Evolutionary conservation across 1,140 invertebrate species (phyloP), one percentile per base, ranked within the genome.

Genomic region (Periplaneta americana): DNA sequence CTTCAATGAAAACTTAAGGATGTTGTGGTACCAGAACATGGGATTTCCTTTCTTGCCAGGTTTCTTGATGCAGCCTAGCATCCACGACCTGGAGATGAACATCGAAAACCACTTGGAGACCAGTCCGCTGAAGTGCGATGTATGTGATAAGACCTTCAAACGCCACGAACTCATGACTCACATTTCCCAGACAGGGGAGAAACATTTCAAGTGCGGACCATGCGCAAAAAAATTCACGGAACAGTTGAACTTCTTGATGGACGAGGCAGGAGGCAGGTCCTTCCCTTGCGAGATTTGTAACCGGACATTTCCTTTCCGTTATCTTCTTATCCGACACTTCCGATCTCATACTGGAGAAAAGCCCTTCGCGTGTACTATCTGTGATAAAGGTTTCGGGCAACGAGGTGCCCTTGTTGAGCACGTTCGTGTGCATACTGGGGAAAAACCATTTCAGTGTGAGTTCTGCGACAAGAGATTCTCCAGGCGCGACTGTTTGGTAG

Each of bases 171-270:
- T 9, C 35, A 57, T n/a, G 79, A 82, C 35, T 35, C 34, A 22
- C 36, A 22, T 15, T 34, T 48, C 31, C 80, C n/a, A 81, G 32
- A 75, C 34, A 34, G 34, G 80, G 8, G 80, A 79, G 28, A 83
- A 79, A 74, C 92, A 91, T 0, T 93, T 92, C 84, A 88, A 88
- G 34, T 93, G 92, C 86, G 88, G 91, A 39, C 84, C 90, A 8
- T 93, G 92, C 85, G 85, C 88, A n/a, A 87, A 89, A 32, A 84
- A 87, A 37, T 93, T 93, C 87, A 92, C 91, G 3, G n/a, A n/a
- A n/a, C n/a, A n/a, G n/a, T n/a, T n/a, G n/a, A n/a, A n/a, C n/a
- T n/a, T n/a, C 89, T 89, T 83, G 87, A 86, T 5, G 90, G 90
- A 83, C 89, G 90, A n/a, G n/a, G n/a, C n/a, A n/a, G n/a, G n/a